Evolutionary conservation across 2,797 vertebrate species (phyloP).

Genomic region (Myotis findleyi): DNA sequence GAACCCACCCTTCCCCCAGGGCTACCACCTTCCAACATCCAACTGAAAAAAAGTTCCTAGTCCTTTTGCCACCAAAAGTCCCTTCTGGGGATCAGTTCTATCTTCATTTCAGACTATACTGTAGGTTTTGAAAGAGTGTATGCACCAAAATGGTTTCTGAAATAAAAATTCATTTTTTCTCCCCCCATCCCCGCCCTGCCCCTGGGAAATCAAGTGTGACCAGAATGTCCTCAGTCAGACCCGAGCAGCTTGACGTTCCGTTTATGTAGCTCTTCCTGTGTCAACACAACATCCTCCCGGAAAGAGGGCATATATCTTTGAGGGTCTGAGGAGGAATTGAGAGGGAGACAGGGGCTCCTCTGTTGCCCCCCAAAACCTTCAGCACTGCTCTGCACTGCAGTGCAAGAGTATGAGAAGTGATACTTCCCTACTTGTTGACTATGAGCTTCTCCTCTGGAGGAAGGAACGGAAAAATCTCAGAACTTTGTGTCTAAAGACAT

Average conservation of each 20-base stretch:
- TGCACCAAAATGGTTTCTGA: not conserved
- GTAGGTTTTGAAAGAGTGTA: not conserved
- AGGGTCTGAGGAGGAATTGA: not conserved
- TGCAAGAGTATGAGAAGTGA: not conserved
- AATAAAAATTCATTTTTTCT: not conserved
- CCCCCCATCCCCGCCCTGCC: rapidly evolving
- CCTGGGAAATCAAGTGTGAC: not conserved
- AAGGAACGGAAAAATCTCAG: not conserved
- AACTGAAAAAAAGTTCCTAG: not conserved
- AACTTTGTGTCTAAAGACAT: not conserved
- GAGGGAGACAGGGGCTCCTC: not conserved
- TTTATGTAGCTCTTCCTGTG: rapidly evolving
- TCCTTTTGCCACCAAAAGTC: not conserved
- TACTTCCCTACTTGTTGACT: not conserved
- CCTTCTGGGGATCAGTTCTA: not conserved
- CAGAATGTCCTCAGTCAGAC: not conserved
- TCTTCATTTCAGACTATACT: not conserved
- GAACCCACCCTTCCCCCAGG: not conserved
- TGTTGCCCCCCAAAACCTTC: not conserved
- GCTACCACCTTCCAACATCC: not conserved
- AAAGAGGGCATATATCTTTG: too few relatives aligned
- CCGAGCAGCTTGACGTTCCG: too few relatives aligned
- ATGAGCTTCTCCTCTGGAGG: not conserved
- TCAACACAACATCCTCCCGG: not conserved
- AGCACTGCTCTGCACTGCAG: not conserved